A percentile compares a stretch with the other conserved stretches of the same genome.
phyloP scores from a whole-genome alignment of 1,140 invertebrate species.

The Drosophila seguyi region DNA sequence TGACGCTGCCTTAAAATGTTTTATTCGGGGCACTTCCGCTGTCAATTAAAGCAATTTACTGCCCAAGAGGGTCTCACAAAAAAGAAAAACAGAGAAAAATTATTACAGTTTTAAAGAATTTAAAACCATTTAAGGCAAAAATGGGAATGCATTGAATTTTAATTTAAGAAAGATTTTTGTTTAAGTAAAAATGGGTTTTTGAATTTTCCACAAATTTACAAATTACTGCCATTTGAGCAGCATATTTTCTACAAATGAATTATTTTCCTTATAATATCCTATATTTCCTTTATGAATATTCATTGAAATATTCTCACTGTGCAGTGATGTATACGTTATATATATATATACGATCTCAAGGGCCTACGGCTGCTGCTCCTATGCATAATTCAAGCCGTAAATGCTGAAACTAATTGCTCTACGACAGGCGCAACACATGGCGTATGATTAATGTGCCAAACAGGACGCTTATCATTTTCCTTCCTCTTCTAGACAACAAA shows the following conservation, averaged over 20 bases:
- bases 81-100: neutral
- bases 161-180: neutral
- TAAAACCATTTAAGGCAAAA: neutral
- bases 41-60: conserved; percentile 76
- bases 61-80: conserved; percentile 34
- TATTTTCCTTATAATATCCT: neutral
- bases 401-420: conserved; percentile 45
- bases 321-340: neutral
- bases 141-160: no score
- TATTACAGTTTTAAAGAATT: neutral
- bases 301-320: neutral
- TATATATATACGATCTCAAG: conserved; percentile 24
- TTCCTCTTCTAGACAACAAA: neutral
- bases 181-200: neutral
- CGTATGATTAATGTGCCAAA: conserved; percentile 74
- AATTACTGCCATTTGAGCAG: neutral
- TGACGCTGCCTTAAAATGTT: conserved; percentile 55
- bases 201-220: neutral
- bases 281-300: neutral
- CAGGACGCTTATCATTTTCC: conserved; percentile 58
- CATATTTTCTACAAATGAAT: neutral
- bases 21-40: conserved; percentile 65
- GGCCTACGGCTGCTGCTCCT: conserved; percentile 51
- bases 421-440: conserved; percentile 68
- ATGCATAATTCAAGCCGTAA: conserved; percentile 45